Conservation (phyloP, 1,140 invertebrate species). For the Tenebrio molitor region DNA sequence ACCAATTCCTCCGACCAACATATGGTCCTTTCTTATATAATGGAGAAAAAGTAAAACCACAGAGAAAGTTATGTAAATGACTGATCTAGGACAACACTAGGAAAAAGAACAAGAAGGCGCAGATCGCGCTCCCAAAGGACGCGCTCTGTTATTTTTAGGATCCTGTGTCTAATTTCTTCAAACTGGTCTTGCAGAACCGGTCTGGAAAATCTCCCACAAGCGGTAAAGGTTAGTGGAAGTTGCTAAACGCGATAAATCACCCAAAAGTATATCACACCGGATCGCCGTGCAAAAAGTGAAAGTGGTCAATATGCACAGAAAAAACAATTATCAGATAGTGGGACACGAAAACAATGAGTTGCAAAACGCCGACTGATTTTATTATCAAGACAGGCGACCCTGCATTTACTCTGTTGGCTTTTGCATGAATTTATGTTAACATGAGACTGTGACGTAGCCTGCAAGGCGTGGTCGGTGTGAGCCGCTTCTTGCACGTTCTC, state of each 20-base stretch:
- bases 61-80: slow-evolving; percentile 31
- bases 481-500: not conserved
- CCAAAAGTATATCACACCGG: not conserved
- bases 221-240: slow-evolving; percentile 1
- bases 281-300: slow-evolving; percentile 13
- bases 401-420: slow-evolving; percentile 2
- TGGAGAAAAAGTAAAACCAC: slow-evolving; percentile 7
- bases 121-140: not conserved
- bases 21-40: slow-evolving; percentile 31
- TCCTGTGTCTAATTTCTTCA: not conserved
- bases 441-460: not conserved
- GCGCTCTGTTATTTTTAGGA: not conserved
- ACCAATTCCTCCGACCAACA: slow-evolving; percentile 8
- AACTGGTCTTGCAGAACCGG: slow-evolving; percentile 9
- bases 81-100: not conserved
- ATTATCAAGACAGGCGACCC: not conserved
- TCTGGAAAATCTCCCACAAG: not conserved
- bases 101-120: not conserved
- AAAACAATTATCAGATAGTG: not conserved
- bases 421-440: slow-evolving; percentile 6
- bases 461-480: slow-evolving; percentile 10
- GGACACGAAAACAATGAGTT: slow-evolving; percentile 1
- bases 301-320: slow-evolving; percentile 4
- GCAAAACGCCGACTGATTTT: not conserved
- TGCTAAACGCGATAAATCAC: not conserved